phyloP scores from a whole-genome alignment of 2,113 vertebrate genomes.

The Otis tarda region DNA sequence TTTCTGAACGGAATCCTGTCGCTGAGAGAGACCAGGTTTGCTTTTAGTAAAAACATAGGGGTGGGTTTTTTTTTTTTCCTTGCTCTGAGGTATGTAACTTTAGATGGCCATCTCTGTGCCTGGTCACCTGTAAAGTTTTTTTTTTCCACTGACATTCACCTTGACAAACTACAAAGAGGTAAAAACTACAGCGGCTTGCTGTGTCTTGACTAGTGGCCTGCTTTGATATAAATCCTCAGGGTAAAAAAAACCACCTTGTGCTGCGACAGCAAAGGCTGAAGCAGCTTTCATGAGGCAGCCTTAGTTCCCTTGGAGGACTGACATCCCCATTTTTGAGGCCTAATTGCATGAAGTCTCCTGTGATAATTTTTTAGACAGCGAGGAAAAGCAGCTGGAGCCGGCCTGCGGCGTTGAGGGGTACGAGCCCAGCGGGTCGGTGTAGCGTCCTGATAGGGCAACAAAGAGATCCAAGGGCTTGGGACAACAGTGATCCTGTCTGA shows the following conservation, averaged over 20 bases:
- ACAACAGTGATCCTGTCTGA: neutral
- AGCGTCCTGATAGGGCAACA: neutral
- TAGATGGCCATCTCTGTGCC: slow-evolving; percentile 23
- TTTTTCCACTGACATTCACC: slow-evolving; percentile 17
- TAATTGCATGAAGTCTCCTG: slow-evolving; percentile 32
- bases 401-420: neutral
- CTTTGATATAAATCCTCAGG: slow-evolving; percentile 52
- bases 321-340: slow-evolving; percentile 20
- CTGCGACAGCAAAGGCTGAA: neutral
- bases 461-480: neutral
- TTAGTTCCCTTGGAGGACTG: slow-evolving; percentile 23
- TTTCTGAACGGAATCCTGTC: neutral
- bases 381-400: neutral
- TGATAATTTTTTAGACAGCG: slow-evolving; percentile 1
- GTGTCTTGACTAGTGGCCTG: neutral
- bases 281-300: slow-evolving; percentile 33
- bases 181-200: neutral
- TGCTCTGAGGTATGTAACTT: neutral
- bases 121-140: slow-evolving; percentile 4
- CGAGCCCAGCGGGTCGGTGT: rapidly evolving
- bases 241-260: slow-evolving; percentile 9
- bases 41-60: slow-evolving; percentile 43
- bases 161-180: slow-evolving; percentile 29
- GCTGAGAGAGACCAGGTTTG: slow-evolving; percentile 15
- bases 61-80: slow-evolving; percentile 2